Base-by-base conservation (phyloP, 2,113 vertebrate genomes). In the Perca schrenkii region DNA sequence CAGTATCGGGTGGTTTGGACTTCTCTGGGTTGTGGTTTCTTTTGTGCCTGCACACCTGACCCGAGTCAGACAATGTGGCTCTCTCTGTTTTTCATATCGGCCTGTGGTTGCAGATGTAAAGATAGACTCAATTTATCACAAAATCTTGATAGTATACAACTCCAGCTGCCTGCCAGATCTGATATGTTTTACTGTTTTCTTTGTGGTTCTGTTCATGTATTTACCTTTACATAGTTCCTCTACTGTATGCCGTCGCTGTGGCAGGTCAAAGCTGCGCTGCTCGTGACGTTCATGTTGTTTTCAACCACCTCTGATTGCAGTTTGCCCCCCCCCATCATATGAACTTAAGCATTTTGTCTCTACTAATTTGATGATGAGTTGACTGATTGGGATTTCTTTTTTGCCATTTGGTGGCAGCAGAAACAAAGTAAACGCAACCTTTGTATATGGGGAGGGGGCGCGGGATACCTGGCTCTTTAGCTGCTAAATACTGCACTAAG, bases 51-150 rank as follows among this genome's bases (percentile, higher is more conserved):
- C 6, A 10, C 14, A 8, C 8, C 49, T 70, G 2, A 50, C 19
- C n/a, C 40, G n/a, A 25, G n/a, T 19, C 61, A 43, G 34, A 58
- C n/a, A 53, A 40, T 57, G 28, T 11, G 14, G 4, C 22, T 17
- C 3, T 2, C n/a, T 80, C 10, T 7, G 4, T 49, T 56, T 43
- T n/a, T 53, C 52, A 25, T 64, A 80, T 86, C 74, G n/a, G 60
- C n/a, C 50, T 16, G 34, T 31, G 49, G 43, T 61, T 49, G 31
- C 25, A 57, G 28, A 66, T 54, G 14, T 68, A 74, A 58, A 73
- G 57, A 76, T 36, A 31, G 58, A 10, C 14, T 22, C 22, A 12
- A 6, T 64, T 71, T 19, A 70, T 80, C 76, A 49, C 47, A 49
- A 3, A 8, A 8, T 40, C 19, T 6, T 70, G 64, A 80, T 52